A percentile compares a stretch with the other conserved stretches of the same genome.
Evolutionary conservation across 2,113 vertebrate species (phyloP).

Genomic region (Casuarius casuarius): DNA sequence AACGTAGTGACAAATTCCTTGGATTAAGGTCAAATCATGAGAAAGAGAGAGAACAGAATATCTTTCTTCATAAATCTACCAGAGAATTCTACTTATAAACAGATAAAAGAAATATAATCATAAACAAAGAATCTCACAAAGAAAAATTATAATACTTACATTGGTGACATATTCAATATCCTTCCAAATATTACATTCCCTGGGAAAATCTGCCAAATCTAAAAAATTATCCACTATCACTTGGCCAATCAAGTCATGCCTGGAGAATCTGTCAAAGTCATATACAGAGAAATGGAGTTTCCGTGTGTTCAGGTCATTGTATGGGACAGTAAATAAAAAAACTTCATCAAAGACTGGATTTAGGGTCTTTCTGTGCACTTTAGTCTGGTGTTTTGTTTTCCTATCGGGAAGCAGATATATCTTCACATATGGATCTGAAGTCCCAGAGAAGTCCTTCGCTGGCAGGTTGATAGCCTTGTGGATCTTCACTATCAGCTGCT

Average conservation of each 20-base stretch:
- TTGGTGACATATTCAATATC: conserved; percentile 96
- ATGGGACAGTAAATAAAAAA: conserved; percentile 96
- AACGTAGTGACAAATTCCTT: background rate
- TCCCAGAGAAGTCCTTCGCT: conserved; percentile 98
- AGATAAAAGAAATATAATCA: background rate
- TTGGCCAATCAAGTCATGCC: conserved; percentile 97
- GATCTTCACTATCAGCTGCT: conserved; percentile 98
- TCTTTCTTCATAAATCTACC: background rate
- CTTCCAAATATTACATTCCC: conserved; percentile 94
- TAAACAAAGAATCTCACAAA: background rate
- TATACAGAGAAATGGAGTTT: conserved; percentile 99
- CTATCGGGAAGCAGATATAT: conserved; percentile 97
- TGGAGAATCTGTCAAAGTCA: conserved; percentile 98
- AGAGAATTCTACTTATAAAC: conserved; percentile 2
- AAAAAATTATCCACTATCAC: conserved; percentile 98
- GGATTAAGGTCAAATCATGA: conserved; percentile 13
- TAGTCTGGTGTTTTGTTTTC: conserved; percentile 99
- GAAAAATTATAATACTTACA: conserved; percentile 83
- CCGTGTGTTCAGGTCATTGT: conserved; percentile 91
- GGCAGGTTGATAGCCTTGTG: conserved; percentile 96
- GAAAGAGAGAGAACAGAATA: background rate
- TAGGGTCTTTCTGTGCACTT: conserved; percentile 97
- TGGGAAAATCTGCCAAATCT: conserved; percentile 97
- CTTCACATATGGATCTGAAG: conserved; percentile 98
- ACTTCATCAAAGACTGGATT: conserved; percentile 98